These are phyloP conservation scores for Mechanitis messenoides DNA, from an alignment of 2,888 invertebrate genomes.

Conservation along the genomic window DNA sequence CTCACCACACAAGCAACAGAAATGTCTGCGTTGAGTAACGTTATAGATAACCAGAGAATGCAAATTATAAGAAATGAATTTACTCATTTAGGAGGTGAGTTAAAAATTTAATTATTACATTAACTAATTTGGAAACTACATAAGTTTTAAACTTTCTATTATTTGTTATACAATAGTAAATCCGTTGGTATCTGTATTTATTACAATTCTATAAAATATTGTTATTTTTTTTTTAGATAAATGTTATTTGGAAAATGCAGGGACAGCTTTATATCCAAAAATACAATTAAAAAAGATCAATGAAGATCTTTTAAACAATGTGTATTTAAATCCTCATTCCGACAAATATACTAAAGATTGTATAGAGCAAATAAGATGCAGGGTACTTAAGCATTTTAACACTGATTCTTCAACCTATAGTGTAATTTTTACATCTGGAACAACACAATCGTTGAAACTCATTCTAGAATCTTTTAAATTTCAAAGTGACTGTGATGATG, in stretches of 20 bases:
- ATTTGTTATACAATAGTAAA: neutral
- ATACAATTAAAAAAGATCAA: constrained; percentile 81
- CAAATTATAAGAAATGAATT: constrained; percentile 60
- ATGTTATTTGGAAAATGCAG: constrained; percentile 93
- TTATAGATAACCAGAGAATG: constrained; percentile 61
- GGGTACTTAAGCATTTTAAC: constrained; percentile 90
- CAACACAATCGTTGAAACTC: constrained; percentile 90
- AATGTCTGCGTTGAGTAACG: constrained; percentile 58
- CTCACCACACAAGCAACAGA: constrained; percentile 14
- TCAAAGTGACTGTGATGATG: constrained; percentile 40
- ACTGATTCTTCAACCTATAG: constrained; percentile 87
- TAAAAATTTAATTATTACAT: constrained; percentile 5
- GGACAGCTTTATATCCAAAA: constrained; percentile 88
- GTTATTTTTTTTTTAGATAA: constrained; percentile 70
- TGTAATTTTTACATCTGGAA: constrained; percentile 95
- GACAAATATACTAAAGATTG: constrained; percentile 89
- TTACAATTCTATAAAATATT: neutral
- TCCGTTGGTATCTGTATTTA: too few species aligned
- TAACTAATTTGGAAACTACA: neutral
- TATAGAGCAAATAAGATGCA: constrained; percentile 88
- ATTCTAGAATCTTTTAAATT: constrained; percentile 89
- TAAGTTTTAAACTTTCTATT: neutral
- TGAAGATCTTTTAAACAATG: constrained; percentile 80
- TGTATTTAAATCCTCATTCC: constrained; percentile 95
- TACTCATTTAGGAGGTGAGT: constrained; percentile 63